phyloP scores from a whole-genome alignment of 2,113 vertebrate species.

The Lonchura striata region DNA sequence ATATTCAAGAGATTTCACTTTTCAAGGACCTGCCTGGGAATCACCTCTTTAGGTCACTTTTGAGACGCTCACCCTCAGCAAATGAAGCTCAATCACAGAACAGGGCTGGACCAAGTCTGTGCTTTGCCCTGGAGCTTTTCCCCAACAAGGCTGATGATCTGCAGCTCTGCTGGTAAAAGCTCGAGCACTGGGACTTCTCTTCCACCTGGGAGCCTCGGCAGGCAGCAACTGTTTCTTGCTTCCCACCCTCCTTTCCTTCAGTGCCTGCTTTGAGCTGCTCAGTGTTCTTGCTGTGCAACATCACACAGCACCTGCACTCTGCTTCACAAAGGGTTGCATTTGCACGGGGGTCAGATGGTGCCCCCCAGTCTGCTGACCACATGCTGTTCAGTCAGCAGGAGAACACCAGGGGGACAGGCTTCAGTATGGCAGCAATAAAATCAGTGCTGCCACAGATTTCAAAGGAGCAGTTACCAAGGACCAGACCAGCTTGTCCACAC shows the following conservation, averaged over 20 bases:
- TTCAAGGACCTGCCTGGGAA: not conserved
- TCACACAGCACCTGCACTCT: not conserved
- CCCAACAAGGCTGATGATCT: not conserved
- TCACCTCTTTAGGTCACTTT: not conserved
- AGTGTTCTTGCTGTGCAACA: not conserved
- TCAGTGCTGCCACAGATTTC: not conserved
- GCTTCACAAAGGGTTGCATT: not conserved
- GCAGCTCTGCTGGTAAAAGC: not conserved
- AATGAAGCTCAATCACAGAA: not conserved
- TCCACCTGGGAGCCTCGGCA: not conserved
- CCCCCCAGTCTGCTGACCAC: not conserved
- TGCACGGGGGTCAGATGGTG: rapidly evolving
- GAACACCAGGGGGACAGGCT: not conserved
- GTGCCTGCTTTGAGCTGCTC: not conserved
- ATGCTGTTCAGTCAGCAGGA: not conserved
- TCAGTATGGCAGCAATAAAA: not conserved
- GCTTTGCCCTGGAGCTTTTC: not conserved
- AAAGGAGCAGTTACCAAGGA: not conserved
- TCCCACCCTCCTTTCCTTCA: not conserved
- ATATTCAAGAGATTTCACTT: not conserved
- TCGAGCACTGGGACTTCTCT: not conserved
- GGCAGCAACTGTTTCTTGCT: not conserved
- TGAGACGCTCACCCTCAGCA: not conserved
- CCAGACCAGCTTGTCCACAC: not conserved
- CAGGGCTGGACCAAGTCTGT: not conserved